A percentile compares a stretch with the other conserved stretches of the same genome.
phyloP scores from a whole-genome alignment of 2,113 vertebrate genomes.

The Pseudorectes ferrugineus region DNA sequence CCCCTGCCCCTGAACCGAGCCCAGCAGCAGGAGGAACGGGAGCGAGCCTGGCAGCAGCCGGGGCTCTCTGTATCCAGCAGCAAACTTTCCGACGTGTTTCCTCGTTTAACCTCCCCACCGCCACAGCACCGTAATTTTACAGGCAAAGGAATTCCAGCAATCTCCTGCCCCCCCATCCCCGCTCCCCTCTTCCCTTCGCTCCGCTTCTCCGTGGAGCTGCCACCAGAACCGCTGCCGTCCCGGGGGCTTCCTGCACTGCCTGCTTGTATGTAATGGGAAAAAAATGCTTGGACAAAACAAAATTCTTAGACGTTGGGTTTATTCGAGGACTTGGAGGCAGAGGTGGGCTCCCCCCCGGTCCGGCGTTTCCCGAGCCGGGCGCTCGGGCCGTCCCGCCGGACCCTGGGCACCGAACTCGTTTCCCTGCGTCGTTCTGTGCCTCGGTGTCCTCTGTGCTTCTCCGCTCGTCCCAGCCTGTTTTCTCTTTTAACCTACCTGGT shows the following conservation, averaged over 20 bases:
- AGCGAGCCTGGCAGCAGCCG: background rate
- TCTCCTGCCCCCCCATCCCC: background rate
- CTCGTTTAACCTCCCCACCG: background rate
- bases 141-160: background rate
- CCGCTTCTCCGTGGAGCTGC: background rate
- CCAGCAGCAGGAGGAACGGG: background rate
- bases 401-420: background rate
- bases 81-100: background rate
- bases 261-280: background rate
- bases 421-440: background rate
- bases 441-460: background rate
- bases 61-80: background rate
- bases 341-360: background rate
- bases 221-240: background rate
- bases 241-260: background rate
- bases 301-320: background rate
- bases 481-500: background rate
- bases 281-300: background rate
- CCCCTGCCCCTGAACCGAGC: background rate
- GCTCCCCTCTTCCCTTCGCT: background rate
- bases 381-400: background rate
- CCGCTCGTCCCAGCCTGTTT: background rate
- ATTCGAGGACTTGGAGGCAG: background rate
- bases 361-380: background rate
- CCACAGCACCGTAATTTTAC: background rate